Base-by-base conservation (phyloP, 1,140 invertebrate genomes). In the Campoletis sonorensis region DNA sequence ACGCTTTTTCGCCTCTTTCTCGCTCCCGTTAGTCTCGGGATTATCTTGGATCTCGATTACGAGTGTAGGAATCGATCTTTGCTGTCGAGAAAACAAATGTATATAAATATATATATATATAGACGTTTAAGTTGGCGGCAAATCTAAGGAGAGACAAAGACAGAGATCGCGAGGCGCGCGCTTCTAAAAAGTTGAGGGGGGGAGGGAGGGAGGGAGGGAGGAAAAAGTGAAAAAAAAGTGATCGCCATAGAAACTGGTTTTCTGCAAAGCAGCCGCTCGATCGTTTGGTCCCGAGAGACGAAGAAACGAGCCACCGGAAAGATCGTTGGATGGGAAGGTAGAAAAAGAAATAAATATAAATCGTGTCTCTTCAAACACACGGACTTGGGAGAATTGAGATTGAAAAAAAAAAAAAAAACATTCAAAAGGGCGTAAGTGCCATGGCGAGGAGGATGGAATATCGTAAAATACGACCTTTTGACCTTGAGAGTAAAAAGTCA, bases 251-350 rank as follows among this genome's bases (percentile, higher is more conserved):
- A 67, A 67, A 67, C 61, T 67, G 61, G 61, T 67, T 67, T 67
- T 27, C 61, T 67, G 61, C 23, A 67, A 67, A 67, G 81, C 75
- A 77, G 73, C 77, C 70, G 76, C 75, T 68, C 37, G 78, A 51
- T 64, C 82, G 61, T 67, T 67, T 27, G 61, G 23, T 27, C 26
- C 21, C 23, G 61, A 67, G 61, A 67, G 61, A 30, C 61, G 61
- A 11, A 67, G 61, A 67, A 67, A 67, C 61, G 21, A 67, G 61
- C 21, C 54, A n/a, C 54, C 54, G 61, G 61, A 67, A 67, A 67
- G 23, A 67, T 83, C 79, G 78, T 78, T 77, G 61, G 80, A 76
- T 27, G 73, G 45, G 71, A 13, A 45, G 40, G 40, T 13, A 13
- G 13, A 13, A 45, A 80, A 80, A 80, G 21, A 67, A 71, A 82